A percentile compares a stretch with the other conserved stretches of the same genome.
phyloP scores from a whole-genome alignment of 2,797 vertebrate species.

The Australoheros facetus region DNA sequence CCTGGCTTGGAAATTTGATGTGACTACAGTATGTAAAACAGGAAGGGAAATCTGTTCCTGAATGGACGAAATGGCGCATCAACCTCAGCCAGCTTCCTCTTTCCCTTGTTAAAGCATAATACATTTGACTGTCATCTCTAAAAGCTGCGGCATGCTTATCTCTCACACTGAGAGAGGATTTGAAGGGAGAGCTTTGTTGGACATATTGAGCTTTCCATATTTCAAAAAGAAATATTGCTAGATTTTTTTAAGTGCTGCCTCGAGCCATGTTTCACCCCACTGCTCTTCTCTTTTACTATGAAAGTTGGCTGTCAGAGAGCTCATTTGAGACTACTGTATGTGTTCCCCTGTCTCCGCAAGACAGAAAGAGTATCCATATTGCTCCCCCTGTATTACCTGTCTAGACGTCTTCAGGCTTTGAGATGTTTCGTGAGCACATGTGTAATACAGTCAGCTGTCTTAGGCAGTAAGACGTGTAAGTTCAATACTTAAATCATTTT shows the following conservation, averaged over 20 bases:
- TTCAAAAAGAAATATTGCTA: constrained; percentile 69
- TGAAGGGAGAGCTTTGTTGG: constrained; percentile 68
- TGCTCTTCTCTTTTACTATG: constrained; percentile 54
- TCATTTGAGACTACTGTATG: constrained; percentile 59
- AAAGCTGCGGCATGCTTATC: constrained; percentile 63
- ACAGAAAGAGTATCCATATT: constrained; percentile 41
- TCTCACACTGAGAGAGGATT: constrained; percentile 64
- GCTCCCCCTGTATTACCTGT: constrained; percentile 49
- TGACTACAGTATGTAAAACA: constrained; percentile 31
- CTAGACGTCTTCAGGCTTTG: constrained; percentile 36
- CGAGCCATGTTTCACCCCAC: constrained; percentile 64
- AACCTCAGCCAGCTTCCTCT: constrained; percentile 36
- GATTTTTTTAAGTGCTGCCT: constrained; percentile 62
- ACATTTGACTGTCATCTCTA: constrained; percentile 67
- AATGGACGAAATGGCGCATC: constrained; percentile 21
- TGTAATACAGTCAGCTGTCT: constrained; percentile 25
- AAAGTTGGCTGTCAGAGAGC: constrained; percentile 65
- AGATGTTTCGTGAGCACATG: constrained; percentile 37
- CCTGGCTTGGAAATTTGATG: constrained; percentile 38
- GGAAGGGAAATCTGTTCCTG: constrained; percentile 34
- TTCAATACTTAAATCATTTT: constrained; percentile 23
- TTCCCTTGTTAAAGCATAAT: constrained; percentile 54
- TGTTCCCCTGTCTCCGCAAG: constrained; percentile 36
- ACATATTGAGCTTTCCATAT: constrained; percentile 67
- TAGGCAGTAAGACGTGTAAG: constrained; percentile 19